phyloP scores from a whole-genome alignment of 2,888 invertebrate genomes.

The Lypha dubia region DNA sequence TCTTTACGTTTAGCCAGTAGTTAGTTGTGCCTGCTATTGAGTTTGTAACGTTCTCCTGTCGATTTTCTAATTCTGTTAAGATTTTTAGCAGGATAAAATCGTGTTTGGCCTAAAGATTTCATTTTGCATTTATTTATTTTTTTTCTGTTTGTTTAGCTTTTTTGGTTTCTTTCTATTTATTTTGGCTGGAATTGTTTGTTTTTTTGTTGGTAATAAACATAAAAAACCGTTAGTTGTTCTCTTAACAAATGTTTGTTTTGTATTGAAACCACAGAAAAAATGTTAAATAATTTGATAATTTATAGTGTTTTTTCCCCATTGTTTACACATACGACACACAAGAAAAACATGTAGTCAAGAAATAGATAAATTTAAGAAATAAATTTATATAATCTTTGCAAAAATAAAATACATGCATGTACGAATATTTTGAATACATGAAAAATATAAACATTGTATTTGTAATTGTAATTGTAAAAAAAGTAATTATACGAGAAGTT shows the following conservation, averaged over 20 bases:
- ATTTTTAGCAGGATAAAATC: slow-evolving; percentile 67
- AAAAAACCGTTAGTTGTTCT: slow-evolving; percentile 64
- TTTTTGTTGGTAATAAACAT: slow-evolving; percentile 57
- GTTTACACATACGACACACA: slow-evolving; percentile 5
- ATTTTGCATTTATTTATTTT: slow-evolving; percentile 21
- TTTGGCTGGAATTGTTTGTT: slow-evolving; percentile 56
- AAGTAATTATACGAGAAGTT: background rate
- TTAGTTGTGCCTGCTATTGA: background rate
- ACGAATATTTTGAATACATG: background rate
- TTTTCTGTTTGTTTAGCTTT: slow-evolving; percentile 31
- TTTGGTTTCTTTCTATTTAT: slow-evolving; percentile 17
- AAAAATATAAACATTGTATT: background rate
- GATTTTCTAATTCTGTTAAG: slow-evolving; percentile 53
- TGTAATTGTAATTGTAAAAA: too few species aligned
- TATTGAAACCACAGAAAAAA: slow-evolving; percentile 41
- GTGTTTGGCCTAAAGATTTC: slow-evolving; percentile 66
- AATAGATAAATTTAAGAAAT: slow-evolving; percentile 45
- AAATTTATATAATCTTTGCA: slow-evolving; percentile 3
- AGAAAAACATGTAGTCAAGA: slow-evolving; percentile 7
- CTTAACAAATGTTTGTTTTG: slow-evolving; percentile 41
- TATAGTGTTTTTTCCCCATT: slow-evolving; percentile 31
- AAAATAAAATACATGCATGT: background rate
- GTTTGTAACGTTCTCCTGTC: slow-evolving; percentile 43
- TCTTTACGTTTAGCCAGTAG: slow-evolving; percentile 3
- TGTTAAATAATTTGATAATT: slow-evolving; percentile 60